Percentiles rank a stretch among this genome's conserved stretches.
Evolutionary conservation across 30 jellyfish, hydroid and myxozoan genomes (phyloP).

Genomic region (Cassiopea andromeda): DNA sequence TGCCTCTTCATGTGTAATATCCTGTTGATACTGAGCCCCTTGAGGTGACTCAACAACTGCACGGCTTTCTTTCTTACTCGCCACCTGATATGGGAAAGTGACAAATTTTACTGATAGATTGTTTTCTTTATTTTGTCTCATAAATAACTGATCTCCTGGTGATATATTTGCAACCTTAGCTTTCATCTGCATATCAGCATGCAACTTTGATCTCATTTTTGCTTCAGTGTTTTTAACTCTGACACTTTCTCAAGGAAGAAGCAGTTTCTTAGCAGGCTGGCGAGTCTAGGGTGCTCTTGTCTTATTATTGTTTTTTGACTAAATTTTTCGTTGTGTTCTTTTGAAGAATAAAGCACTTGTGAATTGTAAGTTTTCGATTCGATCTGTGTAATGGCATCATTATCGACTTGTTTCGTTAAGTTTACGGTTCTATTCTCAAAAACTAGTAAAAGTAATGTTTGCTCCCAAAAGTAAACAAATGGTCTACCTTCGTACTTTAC

Average conservation of each 20-base stretch:
- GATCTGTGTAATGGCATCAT: too few species aligned
- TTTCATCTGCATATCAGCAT: not conserved
- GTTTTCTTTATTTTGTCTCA: not conserved
- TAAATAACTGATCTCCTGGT: not conserved
- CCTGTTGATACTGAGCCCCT: not conserved
- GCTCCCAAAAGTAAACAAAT: too few species aligned
- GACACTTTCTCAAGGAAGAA: not conserved
- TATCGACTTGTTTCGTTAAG: too few species aligned
- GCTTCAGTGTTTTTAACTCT: not conserved
- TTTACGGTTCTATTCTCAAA: too few species aligned
- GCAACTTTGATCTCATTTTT: not conserved
- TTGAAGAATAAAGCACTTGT: too few species aligned
- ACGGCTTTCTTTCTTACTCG: not conserved
- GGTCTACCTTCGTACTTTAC: too few species aligned
- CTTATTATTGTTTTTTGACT: too few species aligned
- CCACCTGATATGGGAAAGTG: not conserved
- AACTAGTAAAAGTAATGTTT: too few species aligned
- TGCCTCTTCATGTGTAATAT: not conserved
- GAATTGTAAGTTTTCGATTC: too few species aligned
- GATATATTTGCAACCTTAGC: not conserved
- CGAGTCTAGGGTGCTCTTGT: too few species aligned
- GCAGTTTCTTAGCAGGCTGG: too few species aligned
- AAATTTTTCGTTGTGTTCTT: too few species aligned
- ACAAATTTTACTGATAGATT: not conserved
- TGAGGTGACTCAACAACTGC: conserved; percentile 6